Base-by-base conservation (phyloP, 2,888 invertebrate species). In the Parnassius smintheus region DNA sequence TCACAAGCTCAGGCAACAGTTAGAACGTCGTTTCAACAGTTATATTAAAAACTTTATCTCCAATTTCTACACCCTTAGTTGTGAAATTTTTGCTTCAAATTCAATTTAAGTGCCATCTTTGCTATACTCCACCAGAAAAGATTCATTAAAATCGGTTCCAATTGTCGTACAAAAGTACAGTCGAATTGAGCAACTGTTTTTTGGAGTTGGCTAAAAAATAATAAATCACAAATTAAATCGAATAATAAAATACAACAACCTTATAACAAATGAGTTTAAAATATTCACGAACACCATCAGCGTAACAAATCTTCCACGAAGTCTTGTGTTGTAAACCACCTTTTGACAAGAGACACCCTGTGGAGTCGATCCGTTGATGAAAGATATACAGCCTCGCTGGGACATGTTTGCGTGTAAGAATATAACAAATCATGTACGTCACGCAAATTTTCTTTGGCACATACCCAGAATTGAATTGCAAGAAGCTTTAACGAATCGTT, bases 321-420 rank as follows among this genome's bases (percentile, higher is more conserved):
- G 76, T 70, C 66, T 76, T 75, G 76, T 77, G 75, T 75, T 76
- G 69, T 85, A 85, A 86, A 86, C 75, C 73, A 82, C 65, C 66
- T 66, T 72, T 69, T 72, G 83, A 82, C 81, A 80, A 68, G 72
- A 72, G 84, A 79, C 86, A 77, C 85, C 88, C 85, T 73, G 81
- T 74, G 75, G 87, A 76, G 82, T 64, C 66, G 65, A 56, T 55
- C 62, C 67, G 59, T 74, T 73, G 77, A 76, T 76, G 69, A 67
- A 66, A 77, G 75, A 80, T 82, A 80, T 72, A 76, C 73, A 75
- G 73, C 72, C 75, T 75, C 72, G 75, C 73, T 74, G 70, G 68
- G 68, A 69, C 66, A 65, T 59, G 68, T 69, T 61, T 64, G 68
- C 68, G 59, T 59, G 56, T 65, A 42, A 52, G 49, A 46, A 59